These are phyloP conservation scores for Hylaeus volcanicus DNA, from an alignment of 1,140 invertebrate genomes.

Conservation along the genomic window DNA sequence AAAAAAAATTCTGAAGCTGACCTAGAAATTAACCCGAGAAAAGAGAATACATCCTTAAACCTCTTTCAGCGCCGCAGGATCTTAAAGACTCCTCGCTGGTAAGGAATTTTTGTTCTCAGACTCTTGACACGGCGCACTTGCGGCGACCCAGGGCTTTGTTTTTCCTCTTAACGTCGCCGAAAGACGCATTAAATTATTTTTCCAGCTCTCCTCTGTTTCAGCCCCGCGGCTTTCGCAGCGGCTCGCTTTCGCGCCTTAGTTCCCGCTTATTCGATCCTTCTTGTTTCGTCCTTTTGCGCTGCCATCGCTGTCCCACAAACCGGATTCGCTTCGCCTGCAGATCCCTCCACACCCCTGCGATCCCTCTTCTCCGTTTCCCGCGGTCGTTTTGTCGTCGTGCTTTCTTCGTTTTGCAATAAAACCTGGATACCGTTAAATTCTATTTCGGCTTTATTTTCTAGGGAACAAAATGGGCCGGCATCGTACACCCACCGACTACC, in stretches of 20 bases:
- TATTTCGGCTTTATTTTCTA: conserved; percentile 35
- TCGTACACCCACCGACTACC: conserved; percentile 3
- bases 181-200: conserved; percentile 41
- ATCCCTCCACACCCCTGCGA: not conserved
- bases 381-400: not conserved
- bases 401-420: conserved; percentile 26
- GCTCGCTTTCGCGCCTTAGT: conserved; percentile 29
- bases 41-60: no score
- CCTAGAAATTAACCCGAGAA: no score
- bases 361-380: not conserved
- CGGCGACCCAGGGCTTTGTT: not conserved
- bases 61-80: no score
- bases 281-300: conserved; percentile 25
- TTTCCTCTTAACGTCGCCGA: conserved; percentile 18
- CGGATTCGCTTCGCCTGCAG: conserved; percentile 6
- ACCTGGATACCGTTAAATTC: conserved; percentile 37
- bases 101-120: no score
- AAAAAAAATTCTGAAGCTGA: no score
- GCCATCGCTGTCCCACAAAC: conserved; percentile 23
- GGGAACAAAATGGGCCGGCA: not conserved
- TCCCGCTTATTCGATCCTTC: conserved; percentile 18
- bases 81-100: no score
- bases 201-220: not conserved
- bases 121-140: not conserved
- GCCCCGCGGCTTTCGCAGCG: conserved; percentile 3